These are phyloP conservation scores for Urechis unicinctus DNA, from an alignment of 2,888 invertebrate species.

Conservation along the genomic window DNA sequence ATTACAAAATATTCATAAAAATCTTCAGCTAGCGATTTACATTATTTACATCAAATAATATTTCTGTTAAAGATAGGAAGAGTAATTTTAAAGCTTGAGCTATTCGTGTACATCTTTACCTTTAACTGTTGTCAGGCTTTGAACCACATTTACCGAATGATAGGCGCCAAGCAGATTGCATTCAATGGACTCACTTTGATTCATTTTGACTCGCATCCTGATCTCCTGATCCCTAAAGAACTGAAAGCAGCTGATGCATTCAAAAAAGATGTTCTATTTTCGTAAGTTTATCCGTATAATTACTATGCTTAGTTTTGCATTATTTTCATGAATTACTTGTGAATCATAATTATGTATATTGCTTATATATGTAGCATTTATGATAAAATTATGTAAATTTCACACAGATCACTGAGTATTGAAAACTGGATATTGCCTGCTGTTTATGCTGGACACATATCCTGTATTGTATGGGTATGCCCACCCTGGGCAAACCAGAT, in stretches of 20 bases:
- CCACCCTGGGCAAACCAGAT: conserved; percentile 87
- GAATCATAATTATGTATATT: not conserved
- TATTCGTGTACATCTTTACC: no score
- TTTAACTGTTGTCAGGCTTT: conserved; percentile 42
- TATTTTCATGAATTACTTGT: not conserved
- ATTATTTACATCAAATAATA: no score
- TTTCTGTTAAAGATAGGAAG: no score
- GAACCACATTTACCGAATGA: conserved; percentile 40
- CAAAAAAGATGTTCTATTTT: conserved; percentile 59
- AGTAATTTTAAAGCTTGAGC: no score
- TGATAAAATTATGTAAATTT: not conserved
- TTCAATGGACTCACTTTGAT: conserved; percentile 68
- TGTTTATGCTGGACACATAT: conserved; percentile 76
- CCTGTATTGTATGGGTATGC: conserved; percentile 74
- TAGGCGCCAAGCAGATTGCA: conserved; percentile 67
- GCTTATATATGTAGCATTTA: not conserved
- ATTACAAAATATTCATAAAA: no score
- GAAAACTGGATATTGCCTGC: conserved; percentile 92
- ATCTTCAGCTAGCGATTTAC: no score
- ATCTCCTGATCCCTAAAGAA: conserved; percentile 74
- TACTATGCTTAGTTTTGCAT: not conserved
- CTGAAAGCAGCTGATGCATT: conserved; percentile 70
- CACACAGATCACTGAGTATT: conserved; percentile 64
- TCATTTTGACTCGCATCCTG: conserved; percentile 89
- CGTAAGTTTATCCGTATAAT: conserved; percentile 25